These are phyloP conservation scores for Semaprochilodus insignis DNA, from an alignment of 2,797 vertebrate genomes.

Conservation along the genomic window DNA sequence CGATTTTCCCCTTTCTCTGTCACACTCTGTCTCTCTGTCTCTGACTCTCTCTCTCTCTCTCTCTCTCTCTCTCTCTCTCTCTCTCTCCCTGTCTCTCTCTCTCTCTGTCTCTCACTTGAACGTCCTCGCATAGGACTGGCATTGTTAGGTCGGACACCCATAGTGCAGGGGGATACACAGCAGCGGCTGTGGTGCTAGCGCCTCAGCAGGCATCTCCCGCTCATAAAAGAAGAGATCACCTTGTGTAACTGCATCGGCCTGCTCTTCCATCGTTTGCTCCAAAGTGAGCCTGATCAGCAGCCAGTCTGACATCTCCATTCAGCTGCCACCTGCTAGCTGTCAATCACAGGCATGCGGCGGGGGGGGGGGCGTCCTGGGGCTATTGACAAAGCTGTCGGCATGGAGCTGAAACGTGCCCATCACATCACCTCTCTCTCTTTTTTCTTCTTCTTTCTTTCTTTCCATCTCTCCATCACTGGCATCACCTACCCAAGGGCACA, in stretches of 20 bases:
- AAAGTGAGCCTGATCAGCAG: conserved; percentile 75
- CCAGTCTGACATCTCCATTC: conserved; percentile 83
- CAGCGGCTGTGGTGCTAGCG: conserved; percentile 25
- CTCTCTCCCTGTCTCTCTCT: conserved; percentile 25
- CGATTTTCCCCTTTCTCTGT: conserved; percentile 22
- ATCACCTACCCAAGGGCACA: conserved; percentile 50
- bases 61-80: conserved; percentile 26
- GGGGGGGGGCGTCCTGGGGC: conserved; percentile 70
- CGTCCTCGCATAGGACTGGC: conserved; percentile 45
- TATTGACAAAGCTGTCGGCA: conserved; percentile 81
- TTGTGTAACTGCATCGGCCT: conserved; percentile 72
- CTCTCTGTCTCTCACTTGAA: conserved; percentile 11
- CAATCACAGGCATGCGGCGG: conserved; percentile 73
- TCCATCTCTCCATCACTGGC: conserved; percentile 46
- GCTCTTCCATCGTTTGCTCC: conserved; percentile 76
- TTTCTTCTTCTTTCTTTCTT: conserved; percentile 40
- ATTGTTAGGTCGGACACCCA: conserved; percentile 58
- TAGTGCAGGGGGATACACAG: conserved; percentile 46
- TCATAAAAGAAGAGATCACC: conserved; percentile 81
- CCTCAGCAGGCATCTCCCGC: conserved; percentile 52
- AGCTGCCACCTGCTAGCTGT: conserved; percentile 85
- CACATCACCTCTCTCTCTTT: conserved; percentile 65
- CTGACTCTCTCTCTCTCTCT: conserved; percentile 11
- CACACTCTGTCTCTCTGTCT: too few relatives aligned
- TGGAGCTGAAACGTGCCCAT: conserved; percentile 82